Evolutionary conservation across 2,888 invertebrate genomes (phyloP), one percentile per base, ranked within the genome.

Genomic region (Ashinkailepas kermadecensis): DNA sequence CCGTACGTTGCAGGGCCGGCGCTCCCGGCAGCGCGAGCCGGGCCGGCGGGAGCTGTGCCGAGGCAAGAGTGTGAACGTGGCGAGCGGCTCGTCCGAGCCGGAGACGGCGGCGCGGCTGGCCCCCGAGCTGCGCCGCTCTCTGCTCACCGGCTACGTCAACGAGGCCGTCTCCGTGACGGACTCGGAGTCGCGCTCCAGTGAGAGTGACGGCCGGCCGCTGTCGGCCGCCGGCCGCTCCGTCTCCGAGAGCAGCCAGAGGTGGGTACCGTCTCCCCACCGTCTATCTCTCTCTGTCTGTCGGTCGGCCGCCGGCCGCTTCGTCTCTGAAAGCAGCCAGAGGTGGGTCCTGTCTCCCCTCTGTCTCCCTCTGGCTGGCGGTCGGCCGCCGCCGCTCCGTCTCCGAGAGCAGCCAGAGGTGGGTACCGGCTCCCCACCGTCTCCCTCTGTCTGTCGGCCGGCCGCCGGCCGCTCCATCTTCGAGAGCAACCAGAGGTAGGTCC

Each of bases 121-220:
- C 25, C 18, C 81, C n/a, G 56, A 54, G 64, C 70, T n/a, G 56
- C 62, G 80, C 25, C 81, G 82, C 65, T 81, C 82, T 10, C 81
- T 83, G 6, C 80, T 83, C 23, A 81, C 83, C 21, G 83, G 83
- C 21, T 83, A 83, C 57, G 82, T 83, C 56, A 83, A 83, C 62
- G 83, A 83, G 54, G 81, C 82, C 39, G 83, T 81, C 62, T 80
- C 79, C 59, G 81, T 81, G 62, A 67, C 82, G 13, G 70, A 70
- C 70, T 70, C 70, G 10, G 70, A 70, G 70, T 70, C 70, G 39
- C 70, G 70, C 15, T 70, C 70, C 21, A 39, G 70, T 15, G 70
- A 70, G 39, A n/a, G 25, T 39, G 25, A 70, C 11, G 13, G 6
- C 13, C 70, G 70, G 25, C 70, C 70, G 25, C 70, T 70, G 39